These are phyloP conservation scores for Gryllus longicercus DNA, from an alignment of 2,888 invertebrate species.

Conservation along the genomic window DNA sequence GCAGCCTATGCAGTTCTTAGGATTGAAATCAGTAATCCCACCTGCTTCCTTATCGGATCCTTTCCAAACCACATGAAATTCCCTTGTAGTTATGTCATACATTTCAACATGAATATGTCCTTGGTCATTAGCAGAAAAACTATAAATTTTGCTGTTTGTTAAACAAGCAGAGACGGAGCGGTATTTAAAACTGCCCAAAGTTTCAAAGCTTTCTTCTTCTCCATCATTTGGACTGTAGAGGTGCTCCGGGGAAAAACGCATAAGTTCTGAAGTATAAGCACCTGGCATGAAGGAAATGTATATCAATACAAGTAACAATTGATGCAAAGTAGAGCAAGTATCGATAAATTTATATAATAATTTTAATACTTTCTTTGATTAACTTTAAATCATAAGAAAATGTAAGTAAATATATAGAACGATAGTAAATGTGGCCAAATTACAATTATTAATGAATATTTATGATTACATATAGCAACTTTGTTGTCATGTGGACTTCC, in stretches of 20 bases:
- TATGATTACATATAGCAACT: too few relatives aligned
- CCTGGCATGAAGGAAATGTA: slow-evolving; percentile 25
- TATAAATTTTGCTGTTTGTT: slow-evolving; percentile 30
- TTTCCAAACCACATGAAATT: slow-evolving; percentile 32
- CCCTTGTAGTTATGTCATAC: slow-evolving; percentile 26
- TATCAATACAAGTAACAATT: neutral
- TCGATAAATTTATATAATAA: too few relatives aligned
- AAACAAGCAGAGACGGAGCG: slow-evolving; percentile 30
- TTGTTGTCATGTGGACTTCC: too few relatives aligned
- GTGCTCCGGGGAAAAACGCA: slow-evolving; percentile 27
- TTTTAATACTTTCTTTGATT: too few relatives aligned
- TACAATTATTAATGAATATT: too few relatives aligned
- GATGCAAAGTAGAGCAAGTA: neutral
- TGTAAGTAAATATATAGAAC: too few relatives aligned
- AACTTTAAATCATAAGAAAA: too few relatives aligned
- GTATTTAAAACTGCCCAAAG: slow-evolving; percentile 28
- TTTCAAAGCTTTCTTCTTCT: slow-evolving; percentile 20
- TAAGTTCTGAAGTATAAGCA: slow-evolving; percentile 29
- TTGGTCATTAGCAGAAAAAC: slow-evolving; percentile 31
- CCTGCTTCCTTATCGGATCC: slow-evolving; percentile 1
- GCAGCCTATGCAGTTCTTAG: slow-evolving; percentile 30
- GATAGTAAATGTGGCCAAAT: too few relatives aligned
- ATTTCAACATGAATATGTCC: slow-evolving; percentile 29
- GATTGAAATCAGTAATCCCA: slow-evolving; percentile 27
- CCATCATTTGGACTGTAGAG: neutral